Conservation (phyloP, 2,113 vertebrate genomes). For the Plotosus lineatus region DNA sequence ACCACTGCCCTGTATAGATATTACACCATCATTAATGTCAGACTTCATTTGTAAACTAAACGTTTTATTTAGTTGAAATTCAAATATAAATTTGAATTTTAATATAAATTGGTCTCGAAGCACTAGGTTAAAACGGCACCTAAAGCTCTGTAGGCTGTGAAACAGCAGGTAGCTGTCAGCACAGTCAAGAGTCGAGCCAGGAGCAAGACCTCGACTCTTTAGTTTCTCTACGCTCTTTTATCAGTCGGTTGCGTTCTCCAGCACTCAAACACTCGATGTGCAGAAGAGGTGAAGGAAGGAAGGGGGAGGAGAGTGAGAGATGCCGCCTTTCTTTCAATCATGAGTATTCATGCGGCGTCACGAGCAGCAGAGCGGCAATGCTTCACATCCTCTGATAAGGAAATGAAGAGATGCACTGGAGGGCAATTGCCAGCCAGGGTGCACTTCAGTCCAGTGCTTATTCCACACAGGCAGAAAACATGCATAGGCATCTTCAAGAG, state of each 20-base stretch:
- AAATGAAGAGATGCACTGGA: constrained; percentile 37
- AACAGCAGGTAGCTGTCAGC: constrained; percentile 7
- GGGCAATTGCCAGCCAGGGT: constrained; percentile 24
- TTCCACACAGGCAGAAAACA: constrained; percentile 40
- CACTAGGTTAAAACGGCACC: background rate
- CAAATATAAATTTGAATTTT: background rate
- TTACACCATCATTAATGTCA: background rate
- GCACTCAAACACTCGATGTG: background rate
- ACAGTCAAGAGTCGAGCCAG: constrained; percentile 16
- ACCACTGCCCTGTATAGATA: too few species aligned
- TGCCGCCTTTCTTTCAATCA: constrained; percentile 27
- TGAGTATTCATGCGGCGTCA: constrained; percentile 46
- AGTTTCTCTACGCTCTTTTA: constrained; percentile 13
- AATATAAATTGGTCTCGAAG: background rate
- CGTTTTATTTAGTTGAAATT: background rate
- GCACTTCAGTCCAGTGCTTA: constrained; percentile 38
- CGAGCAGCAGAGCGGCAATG: constrained; percentile 2
- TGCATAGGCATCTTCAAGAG: constrained; percentile 4
- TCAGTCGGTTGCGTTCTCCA: constrained; percentile 16
- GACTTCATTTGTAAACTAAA: background rate
- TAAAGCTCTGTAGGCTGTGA: background rate
- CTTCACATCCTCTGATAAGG: constrained; percentile 42
- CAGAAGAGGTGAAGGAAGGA: background rate
- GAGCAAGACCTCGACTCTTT: constrained; percentile 10
- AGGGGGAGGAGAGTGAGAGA: constrained; percentile 3